Evolutionary conservation across 2,797 vertebrate genomes (phyloP).

Genomic region (Phoxinus dragarum): DNA sequence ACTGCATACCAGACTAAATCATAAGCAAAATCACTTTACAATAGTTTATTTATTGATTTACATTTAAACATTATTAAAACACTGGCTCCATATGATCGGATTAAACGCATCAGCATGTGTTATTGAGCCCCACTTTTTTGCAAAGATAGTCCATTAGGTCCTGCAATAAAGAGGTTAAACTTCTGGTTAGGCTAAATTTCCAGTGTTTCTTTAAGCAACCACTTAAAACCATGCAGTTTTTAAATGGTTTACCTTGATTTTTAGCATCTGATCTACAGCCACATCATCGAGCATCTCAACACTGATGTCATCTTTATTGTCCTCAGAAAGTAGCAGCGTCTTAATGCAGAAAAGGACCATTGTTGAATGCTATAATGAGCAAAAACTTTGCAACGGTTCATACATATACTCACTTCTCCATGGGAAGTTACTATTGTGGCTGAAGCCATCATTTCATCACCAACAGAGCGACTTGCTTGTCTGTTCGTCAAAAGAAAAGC

Average conservation of each 20-base stretch:
- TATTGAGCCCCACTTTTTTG: slow-evolving; percentile 58
- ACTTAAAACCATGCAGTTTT: not conserved
- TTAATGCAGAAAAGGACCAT: slow-evolving; percentile 44
- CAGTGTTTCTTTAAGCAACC: not conserved
- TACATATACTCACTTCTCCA: slow-evolving; percentile 76
- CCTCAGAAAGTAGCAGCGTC: slow-evolving; percentile 80
- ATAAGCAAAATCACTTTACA: not conserved
- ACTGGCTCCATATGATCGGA: not conserved
- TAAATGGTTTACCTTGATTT: slow-evolving; percentile 76
- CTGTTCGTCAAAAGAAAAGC: slow-evolving; percentile 27
- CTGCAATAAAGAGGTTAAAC: slow-evolving; percentile 61
- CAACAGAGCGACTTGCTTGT: slow-evolving; percentile 63
- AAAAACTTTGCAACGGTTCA: not conserved
- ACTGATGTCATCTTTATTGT: slow-evolving; percentile 79
- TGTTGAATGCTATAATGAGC: not conserved
- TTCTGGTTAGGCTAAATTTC: not conserved
- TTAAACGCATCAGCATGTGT: slow-evolving; percentile 41
- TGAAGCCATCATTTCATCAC: slow-evolving; percentile 62
- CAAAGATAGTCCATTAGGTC: slow-evolving; percentile 73
- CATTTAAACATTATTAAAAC: not conserved
- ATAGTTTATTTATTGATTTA: slow-evolving; percentile 8
- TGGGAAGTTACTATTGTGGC: slow-evolving; percentile 82
- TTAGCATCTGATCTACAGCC: slow-evolving; percentile 82
- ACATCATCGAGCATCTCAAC: slow-evolving; percentile 81
- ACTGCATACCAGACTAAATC: too few relatives aligned